A percentile compares a stretch with the other conserved stretches of the same genome.
These are phyloP conservation scores for Bugulina stolonifera DNA, from an alignment of 2,888 invertebrate genomes.

Conservation along the genomic window DNA sequence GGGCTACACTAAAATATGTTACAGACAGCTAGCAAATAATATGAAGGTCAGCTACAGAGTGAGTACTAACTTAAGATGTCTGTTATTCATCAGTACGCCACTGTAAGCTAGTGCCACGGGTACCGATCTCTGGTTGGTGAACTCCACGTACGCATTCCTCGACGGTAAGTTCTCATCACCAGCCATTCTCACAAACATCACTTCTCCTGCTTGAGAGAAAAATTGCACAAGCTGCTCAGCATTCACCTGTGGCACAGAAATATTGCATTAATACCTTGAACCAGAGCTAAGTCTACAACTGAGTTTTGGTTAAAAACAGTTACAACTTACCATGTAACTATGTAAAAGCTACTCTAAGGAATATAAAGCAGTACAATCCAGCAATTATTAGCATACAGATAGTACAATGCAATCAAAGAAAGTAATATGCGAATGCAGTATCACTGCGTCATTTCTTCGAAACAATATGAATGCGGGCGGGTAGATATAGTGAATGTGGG, in stretches of 20 bases:
- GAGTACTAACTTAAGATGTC: constrained; percentile 58
- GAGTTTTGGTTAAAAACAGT: background rate
- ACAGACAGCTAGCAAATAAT: too few species aligned
- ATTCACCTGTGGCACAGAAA: constrained; percentile 44
- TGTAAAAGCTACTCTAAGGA: too few species aligned
- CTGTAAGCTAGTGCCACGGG: constrained; percentile 76
- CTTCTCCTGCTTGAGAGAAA: constrained; percentile 80
- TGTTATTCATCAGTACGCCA: constrained; percentile 68
- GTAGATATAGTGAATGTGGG: background rate
- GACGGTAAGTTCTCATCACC: constrained; percentile 65
- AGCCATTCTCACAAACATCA: constrained; percentile 88
- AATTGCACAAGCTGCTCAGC: constrained; percentile 82
- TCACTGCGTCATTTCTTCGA: too few species aligned
- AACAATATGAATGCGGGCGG: background rate
- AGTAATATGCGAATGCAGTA: too few species aligned
- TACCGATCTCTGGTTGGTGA: constrained; percentile 83
- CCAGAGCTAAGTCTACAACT: background rate
- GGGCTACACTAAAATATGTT: too few species aligned
- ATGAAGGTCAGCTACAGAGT: too few species aligned
- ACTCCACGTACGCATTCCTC: constrained; percentile 79
- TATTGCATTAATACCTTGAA: background rate
- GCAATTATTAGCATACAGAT: too few species aligned
- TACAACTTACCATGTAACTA: too few species aligned
- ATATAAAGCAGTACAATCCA: background rate
- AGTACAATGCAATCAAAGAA: too few species aligned